Evolutionary conservation across 1,140 invertebrate species (phyloP).

Genomic region (roundworm (Caenorhabditis elegans)): WBcel235 BX284604.4:4365001-4365500

Average conservation of each 20-base stretch:
- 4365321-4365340: slow-evolving; percentile 74
- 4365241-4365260: slow-evolving; percentile 85
- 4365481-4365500: slow-evolving; percentile 79
- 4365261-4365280: slow-evolving; percentile 73
- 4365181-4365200: slow-evolving; percentile 83
- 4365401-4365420: slow-evolving; percentile 87
- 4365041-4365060: slow-evolving; percentile 81
- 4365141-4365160: slow-evolving; percentile 95
- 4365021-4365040: slow-evolving; percentile 95
- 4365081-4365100: slow-evolving; percentile 97
- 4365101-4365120: slow-evolving; percentile 97
- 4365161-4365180: slow-evolving; percentile 95
- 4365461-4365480: slow-evolving; percentile 75
- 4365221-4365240: slow-evolving; percentile 75
- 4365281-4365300: slow-evolving; percentile 51
- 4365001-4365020: slow-evolving; percentile 76
- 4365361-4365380: slow-evolving; percentile 72
- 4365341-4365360: slow-evolving; percentile 94
- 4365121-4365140: slow-evolving; percentile 87
- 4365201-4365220: slow-evolving; percentile 79
- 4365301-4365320: slow-evolving; percentile 56
- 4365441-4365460: slow-evolving; percentile 74
- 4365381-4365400: slow-evolving; percentile 96
- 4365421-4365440: slow-evolving; percentile 87
- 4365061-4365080: slow-evolving; percentile 87